These are phyloP conservation scores for Catostomus latipinnis DNA, from an alignment of 2,797 vertebrate species.

Conservation along the genomic window DNA sequence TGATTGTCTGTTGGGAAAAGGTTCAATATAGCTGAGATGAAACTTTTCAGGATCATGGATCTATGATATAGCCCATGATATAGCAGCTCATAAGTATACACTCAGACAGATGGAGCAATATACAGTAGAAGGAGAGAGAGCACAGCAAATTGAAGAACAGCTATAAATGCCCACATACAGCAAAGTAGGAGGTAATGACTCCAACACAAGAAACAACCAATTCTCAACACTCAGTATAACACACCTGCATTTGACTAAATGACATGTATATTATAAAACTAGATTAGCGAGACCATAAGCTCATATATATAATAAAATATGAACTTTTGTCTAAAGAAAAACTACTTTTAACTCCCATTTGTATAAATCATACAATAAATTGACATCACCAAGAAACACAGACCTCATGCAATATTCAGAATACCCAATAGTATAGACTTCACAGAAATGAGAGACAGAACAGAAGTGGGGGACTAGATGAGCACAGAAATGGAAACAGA, in stretches of 20 bases:
- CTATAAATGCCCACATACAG: neutral
- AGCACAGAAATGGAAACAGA: conserved; percentile 34
- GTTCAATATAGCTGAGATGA: neutral
- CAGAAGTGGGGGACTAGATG: neutral
- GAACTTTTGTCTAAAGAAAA: neutral
- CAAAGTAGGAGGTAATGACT: neutral
- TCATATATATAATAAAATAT: neutral
- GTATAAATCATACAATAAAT: conserved; percentile 6
- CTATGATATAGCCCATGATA: neutral
- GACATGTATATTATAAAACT: too few species aligned
- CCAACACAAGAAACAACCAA: conserved; percentile 2
- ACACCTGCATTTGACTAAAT: neutral
- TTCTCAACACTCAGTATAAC: conserved; percentile 19
- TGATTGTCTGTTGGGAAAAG: conserved; percentile 54
- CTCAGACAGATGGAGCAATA: neutral
- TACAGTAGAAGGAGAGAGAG: neutral
- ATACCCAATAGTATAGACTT: neutral
- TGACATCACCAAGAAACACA: conserved; percentile 28
- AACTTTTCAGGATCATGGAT: conserved; percentile 10
- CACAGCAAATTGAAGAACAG: neutral
- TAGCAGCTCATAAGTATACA: neutral
- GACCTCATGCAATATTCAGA: conserved; percentile 13
- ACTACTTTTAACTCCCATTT: conserved; percentile 8
- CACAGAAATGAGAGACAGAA: conserved; percentile 21
- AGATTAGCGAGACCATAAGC: too few species aligned